Base-by-base conservation (phyloP, 2,797 vertebrate species). In the Remorina albescens region DNA sequence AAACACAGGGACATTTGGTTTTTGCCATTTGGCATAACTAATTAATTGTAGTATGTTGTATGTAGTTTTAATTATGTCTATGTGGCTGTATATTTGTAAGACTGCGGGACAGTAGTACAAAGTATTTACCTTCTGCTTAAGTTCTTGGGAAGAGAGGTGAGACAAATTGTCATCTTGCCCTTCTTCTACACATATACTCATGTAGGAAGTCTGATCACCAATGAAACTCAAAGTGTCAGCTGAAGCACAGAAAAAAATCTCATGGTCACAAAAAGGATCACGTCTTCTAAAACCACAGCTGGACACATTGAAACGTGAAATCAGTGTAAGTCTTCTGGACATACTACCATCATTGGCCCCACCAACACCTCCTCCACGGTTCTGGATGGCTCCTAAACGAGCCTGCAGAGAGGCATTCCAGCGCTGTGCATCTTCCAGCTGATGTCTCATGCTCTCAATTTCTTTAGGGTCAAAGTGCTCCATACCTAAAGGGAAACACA, bases 171-270 rank as follows among this genome's bases (percentile, higher is more conserved):
- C 90, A 60, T 92, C 94, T 66, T 93, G 91, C 15, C 81, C 91
- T 21, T 96, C 96, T 69, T 94, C 95, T 63, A 98, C 91, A 89
- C 96, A 98, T 87, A 99, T 98, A 81, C 97, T 99, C 94, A 99
- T 95, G 44, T 99, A 99, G 51, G 98, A 98, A 0, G 98, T 99
- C 90, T 98, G 97, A 85, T 99, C 97, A 5, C 96, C 96, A 70
- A 95, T 94, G 91, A 96, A 96, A 83, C 96, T 97, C 11, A 96
- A 76, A 0, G 95, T 95, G 80, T 98, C 96, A 58, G 94, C 97
- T 98, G 84, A 60, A 78, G 70, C 46, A 62, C 1, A 36, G 15
- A 69, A 62, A 47, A 37, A 74, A 23, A 67, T 13, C 51, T 39
- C 19, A 36, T 10, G 6, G 39, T 16, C 16, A 61, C 3, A 44